Base-by-base conservation (phyloP, 2,113 vertebrate species). In the Alosa alosa region DNA sequence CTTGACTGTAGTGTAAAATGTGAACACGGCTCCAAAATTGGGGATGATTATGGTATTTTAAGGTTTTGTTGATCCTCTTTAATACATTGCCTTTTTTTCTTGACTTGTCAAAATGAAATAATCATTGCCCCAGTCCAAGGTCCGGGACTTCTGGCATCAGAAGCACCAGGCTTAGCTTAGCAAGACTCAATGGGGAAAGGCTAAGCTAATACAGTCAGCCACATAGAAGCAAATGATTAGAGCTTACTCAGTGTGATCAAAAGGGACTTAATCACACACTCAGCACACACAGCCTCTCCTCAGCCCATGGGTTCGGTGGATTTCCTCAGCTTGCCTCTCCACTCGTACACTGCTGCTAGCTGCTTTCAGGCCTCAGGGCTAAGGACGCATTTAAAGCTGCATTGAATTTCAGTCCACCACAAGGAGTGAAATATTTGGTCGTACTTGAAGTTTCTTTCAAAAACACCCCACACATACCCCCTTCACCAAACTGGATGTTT, bases 161-260 rank as follows among this genome's bases (percentile, higher is more conserved):
- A 72, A 25, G 10, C 64, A 72, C n/a, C 3, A 25, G 64, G 31
- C 64, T 36, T 72, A 36, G 25, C 64, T 72, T 72, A 72, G 64
- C 64, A 10, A 2, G 64, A 25, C 64, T 72, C 64, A 72, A 72
- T 25, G 8, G 64, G n/a, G 25, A 31, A 31, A 15, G 64, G 64
- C 64, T 72, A 13, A 9, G 25, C 25, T 72, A 72, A 72, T 36
- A 36, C 25, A 36, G n/a, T 72, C 64, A 15, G 64, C 25, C 64
- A 72, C 64, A 72, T 36, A 72, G 64, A 25, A 72, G 64, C n/a
- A 4, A 31, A 72, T 72, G 64, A 72, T 72, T 72, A 72, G 64
- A 31, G 64, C 64, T 72, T 72, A 36, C n/a, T 72, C 64, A 72
- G 64, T 9, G 25, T 72, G 64, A 72, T 72, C 25, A 72, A 72